phyloP scores from a whole-genome alignment of 2,113 vertebrate genomes.

The Copsychus sechellarum region DNA sequence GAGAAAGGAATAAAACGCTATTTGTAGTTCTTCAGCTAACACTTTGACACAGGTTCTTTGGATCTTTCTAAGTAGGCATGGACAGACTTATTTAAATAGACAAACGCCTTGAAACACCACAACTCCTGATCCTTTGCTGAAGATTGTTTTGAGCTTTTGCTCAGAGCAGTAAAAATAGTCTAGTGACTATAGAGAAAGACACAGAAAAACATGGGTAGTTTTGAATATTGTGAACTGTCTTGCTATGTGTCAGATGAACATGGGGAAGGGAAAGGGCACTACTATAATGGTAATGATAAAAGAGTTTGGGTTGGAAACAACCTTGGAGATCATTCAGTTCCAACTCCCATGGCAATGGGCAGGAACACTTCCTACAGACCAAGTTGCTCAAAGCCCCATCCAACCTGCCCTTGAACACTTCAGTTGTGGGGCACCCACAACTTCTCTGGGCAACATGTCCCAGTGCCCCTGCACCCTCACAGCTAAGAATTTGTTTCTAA shows the following conservation, averaged over 20 bases:
- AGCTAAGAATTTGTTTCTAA: background rate
- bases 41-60: background rate
- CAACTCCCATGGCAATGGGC: background rate
- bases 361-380: background rate
- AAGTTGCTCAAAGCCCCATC: background rate
- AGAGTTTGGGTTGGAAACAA: background rate
- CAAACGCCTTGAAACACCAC: background rate
- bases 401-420: background rate
- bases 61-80: background rate
- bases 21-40: conserved; percentile 46
- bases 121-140: background rate
- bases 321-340: background rate
- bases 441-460: background rate
- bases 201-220: background rate
- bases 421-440: background rate
- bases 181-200: background rate
- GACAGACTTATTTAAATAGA: background rate
- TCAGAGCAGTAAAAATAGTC: background rate
- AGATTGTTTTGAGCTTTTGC: background rate
- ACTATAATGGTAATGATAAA: background rate
- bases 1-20: conserved; percentile 11
- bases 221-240: background rate
- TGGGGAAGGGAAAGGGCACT: background rate
- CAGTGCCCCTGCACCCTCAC: background rate
- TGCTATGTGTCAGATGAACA: rapidly evolving